Percentiles rank a stretch among this genome's conserved stretches.
Evolutionary conservation across 2,113 vertebrate species (phyloP).

Genomic region (Dolichotis patagonum): DNA sequence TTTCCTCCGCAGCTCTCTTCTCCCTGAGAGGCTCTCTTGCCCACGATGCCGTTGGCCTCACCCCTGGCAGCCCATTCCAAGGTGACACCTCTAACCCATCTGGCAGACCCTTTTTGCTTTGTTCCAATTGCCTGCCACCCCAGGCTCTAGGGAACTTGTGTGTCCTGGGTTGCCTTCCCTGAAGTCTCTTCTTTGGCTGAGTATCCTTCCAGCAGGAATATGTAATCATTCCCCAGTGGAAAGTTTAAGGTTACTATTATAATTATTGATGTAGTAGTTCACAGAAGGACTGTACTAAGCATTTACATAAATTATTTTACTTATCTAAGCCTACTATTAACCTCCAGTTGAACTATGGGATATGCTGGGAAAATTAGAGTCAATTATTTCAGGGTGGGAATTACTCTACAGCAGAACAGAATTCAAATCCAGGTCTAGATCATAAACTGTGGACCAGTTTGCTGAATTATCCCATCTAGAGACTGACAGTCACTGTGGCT

Average conservation of each 20-base stretch:
- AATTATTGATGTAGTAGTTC: background rate
- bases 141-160: background rate
- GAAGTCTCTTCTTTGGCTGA: background rate
- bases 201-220: background rate
- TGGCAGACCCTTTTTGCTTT: background rate
- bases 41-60: rapidly evolving
- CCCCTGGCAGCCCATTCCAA: background rate
- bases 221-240: background rate
- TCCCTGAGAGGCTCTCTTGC: too few relatives aligned
- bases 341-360: background rate
- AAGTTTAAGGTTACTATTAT: background rate
- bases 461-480: background rate
- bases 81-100: background rate
- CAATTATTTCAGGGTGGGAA: background rate
- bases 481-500: background rate
- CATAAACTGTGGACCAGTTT: background rate
- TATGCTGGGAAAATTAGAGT: background rate
- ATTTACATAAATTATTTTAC: background rate
- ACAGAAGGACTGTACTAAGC: background rate
- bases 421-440: background rate
- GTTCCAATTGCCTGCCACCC: background rate
- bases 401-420: background rate
- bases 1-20: background rate
- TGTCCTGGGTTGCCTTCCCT: background rate
- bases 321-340: background rate